Conservation (phyloP, 2,797 vertebrate species). For the Amazona ochrocephala region DNA sequence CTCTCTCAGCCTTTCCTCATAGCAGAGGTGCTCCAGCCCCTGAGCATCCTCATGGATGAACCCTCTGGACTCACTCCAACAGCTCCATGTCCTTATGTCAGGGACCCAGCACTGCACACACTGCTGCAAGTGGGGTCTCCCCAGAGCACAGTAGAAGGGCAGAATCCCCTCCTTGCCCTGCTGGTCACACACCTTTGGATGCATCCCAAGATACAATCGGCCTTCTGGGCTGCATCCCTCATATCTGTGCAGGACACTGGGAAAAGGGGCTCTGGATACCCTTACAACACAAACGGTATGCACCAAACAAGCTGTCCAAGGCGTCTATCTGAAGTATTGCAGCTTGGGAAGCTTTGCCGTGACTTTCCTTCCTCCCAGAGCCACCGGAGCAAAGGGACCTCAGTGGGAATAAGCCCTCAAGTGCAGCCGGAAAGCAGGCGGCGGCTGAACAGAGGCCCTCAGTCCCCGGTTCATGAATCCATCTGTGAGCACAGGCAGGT, state of each 20-base stretch:
- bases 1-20: too few relatives aligned
- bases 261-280: not conserved
- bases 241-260: accelerated
- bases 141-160: not conserved
- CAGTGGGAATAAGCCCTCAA: not conserved
- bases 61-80: not conserved
- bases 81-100: not conserved
- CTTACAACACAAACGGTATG: not conserved
- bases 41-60: not conserved
- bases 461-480: not conserved
- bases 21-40: not conserved
- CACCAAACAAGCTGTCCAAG: accelerated
- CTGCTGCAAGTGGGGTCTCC: not conserved
- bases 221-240: not conserved
- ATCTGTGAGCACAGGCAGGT: not conserved
- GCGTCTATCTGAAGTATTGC: accelerated
- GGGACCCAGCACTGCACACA: not conserved
- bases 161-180: not conserved
- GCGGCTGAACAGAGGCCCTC: not conserved
- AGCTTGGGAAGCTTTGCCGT: accelerated
- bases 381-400: not conserved
- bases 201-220: not conserved
- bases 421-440: not conserved
- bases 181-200: not conserved
- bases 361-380: accelerated